Conservation (phyloP, 1,140 invertebrate genomes). For the Eulimnadia texana region DNA sequence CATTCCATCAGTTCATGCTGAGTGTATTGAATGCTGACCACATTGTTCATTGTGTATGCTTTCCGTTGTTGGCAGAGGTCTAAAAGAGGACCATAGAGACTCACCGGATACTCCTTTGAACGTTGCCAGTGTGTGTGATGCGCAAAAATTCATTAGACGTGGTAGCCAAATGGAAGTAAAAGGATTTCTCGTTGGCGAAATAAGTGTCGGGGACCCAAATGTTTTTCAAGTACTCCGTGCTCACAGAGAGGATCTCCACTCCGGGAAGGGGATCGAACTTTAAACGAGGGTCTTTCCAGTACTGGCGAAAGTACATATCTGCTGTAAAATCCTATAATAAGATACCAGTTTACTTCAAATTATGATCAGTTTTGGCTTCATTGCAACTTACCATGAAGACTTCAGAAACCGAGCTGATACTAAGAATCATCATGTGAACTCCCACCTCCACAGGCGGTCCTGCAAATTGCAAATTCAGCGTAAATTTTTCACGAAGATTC, state of each 20-base stretch:
- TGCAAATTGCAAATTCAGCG: slow-evolving; percentile 28
- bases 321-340: slow-evolving; percentile 80
- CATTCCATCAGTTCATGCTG: too few species aligned
- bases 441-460: slow-evolving; percentile 89
- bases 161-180: slow-evolving; percentile 94
- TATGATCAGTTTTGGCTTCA: background rate
- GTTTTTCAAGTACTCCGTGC: slow-evolving; percentile 89
- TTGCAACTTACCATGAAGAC: slow-evolving; percentile 79
- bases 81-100: slow-evolving; percentile 22
- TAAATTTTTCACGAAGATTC: background rate
- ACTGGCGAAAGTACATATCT: slow-evolving; percentile 98
- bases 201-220: slow-evolving; percentile 98
- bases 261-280: slow-evolving; percentile 72
- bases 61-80: too few species aligned
- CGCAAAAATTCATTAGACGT: slow-evolving; percentile 94
- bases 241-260: slow-evolving; percentile 76
- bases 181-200: slow-evolving; percentile 96
- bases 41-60: too few species aligned
- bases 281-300: slow-evolving; percentile 89
- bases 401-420: slow-evolving; percentile 96
- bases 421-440: slow-evolving; percentile 95
- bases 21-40: too few species aligned
- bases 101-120: slow-evolving; percentile 89
- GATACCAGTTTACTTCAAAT: slow-evolving; percentile 10
- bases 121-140: slow-evolving; percentile 84